phyloP scores from a whole-genome alignment of 2,888 invertebrate species.

The Germaria angustata region DNA sequence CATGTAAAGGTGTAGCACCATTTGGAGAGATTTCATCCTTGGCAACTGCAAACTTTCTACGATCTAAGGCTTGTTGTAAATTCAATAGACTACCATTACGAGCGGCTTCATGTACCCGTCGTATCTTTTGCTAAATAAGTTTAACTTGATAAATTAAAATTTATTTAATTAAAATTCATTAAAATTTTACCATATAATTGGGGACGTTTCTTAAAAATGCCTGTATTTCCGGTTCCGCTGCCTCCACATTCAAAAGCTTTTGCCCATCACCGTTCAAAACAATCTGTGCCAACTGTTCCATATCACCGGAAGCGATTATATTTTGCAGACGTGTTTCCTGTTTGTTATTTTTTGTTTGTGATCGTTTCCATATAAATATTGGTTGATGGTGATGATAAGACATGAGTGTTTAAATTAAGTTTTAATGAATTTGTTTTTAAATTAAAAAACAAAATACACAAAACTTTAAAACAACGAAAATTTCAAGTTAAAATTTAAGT shows the following conservation, averaged over 20 bases:
- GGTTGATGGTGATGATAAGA: constrained; percentile 49
- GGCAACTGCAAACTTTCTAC: constrained; percentile 94
- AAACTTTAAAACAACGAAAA: constrained; percentile 35
- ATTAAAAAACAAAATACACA: constrained; percentile 14
- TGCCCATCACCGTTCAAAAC: constrained; percentile 94
- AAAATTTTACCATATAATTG: constrained; percentile 87
- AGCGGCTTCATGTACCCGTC: constrained; percentile 91
- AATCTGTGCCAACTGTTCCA: constrained; percentile 93
- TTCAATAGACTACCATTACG: constrained; percentile 91
- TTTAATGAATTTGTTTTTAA: constrained; percentile 3
- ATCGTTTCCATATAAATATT: constrained; percentile 18
- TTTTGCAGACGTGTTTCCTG: constrained; percentile 85
- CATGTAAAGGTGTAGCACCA: constrained; percentile 92
- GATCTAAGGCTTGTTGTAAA: constrained; percentile 90
- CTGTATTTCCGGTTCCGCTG: constrained; percentile 89
- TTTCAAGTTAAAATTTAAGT: constrained; percentile 8
- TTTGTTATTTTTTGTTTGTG: constrained; percentile 7
- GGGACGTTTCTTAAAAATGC: constrained; percentile 93
- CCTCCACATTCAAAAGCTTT: constrained; percentile 85
- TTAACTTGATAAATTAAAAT: neutral
- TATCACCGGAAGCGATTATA: constrained; percentile 87
- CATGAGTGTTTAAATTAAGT: constrained; percentile 39
- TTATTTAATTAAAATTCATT: neutral
- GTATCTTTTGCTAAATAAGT: constrained; percentile 90
- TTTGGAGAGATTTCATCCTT: constrained; percentile 90